Conservation (phyloP, 2,888 invertebrate species). For the Aspidapion aeneum region DNA sequence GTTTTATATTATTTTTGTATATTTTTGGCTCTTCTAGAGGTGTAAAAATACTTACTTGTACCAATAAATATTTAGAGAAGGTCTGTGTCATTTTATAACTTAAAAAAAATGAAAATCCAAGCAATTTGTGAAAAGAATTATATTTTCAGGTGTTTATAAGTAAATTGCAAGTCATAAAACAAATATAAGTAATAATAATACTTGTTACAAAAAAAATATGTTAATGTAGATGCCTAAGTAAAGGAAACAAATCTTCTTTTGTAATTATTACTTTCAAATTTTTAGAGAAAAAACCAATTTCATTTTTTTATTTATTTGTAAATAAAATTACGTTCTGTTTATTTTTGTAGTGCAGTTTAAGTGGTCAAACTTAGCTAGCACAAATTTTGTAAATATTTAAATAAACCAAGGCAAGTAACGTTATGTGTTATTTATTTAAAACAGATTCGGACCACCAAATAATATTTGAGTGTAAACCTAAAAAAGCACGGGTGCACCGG, state of each 20-base stretch:
- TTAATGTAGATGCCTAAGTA: constrained; percentile 20
- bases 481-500: no score
- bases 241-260: constrained; percentile 26
- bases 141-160: not conserved
- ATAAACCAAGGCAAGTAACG: constrained; percentile 33
- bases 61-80: no score
- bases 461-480: no score
- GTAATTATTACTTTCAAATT: constrained; percentile 22
- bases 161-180: no score
- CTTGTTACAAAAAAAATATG: no score
- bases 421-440: no score
- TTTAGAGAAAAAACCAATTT: constrained; percentile 20
- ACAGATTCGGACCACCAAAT: no score
- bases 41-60: no score
- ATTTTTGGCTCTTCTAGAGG: no score
- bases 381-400: constrained; percentile 39
- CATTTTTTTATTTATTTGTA: constrained; percentile 36
- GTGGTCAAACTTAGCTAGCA: constrained; percentile 40
- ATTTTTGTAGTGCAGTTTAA: constrained; percentile 36
- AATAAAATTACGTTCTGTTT: constrained; percentile 34
- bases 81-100: no score
- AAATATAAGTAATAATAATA: no score
- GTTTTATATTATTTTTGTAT: no score
- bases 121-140: not conserved
- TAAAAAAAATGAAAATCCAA: not conserved